Evolutionary conservation across 2,113 vertebrate species (phyloP), one percentile per base, ranked within the genome.

Genomic region (Felis chaus): DNA sequence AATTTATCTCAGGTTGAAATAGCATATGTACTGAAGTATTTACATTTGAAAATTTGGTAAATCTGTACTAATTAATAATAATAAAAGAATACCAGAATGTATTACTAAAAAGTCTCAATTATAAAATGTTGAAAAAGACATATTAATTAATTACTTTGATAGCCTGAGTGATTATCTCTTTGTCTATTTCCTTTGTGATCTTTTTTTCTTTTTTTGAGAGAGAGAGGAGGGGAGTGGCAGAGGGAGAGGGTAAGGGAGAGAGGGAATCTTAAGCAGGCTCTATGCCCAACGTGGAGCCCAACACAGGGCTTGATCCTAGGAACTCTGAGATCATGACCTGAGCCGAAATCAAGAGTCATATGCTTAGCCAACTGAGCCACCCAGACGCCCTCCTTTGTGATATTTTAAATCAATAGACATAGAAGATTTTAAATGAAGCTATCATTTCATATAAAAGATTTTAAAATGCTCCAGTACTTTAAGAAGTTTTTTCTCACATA

Each of bases 31-130:
- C 18, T 36, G 23, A 73, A 88, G 41, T 65, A 61, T 76, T 96
- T 96, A 84, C 27, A 80, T 39, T 95, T 91, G 15, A 19, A 95
- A 93, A 86, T 91, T 89, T 91, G 85, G 21, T 50, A 96, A 90
- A 68, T 97, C 61, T 50, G 18, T 57, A 31, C 21, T 81, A 79
- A 89, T 82, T 66, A 29, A 69, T 45, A 41, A 8, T 91, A 78
- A 79, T 41, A 16, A 88, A n/a, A 33, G 36, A 74, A 45, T 65
- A 66, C 23, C 33, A 91, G 25, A 41, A 76, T 68, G 0, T 57
- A 63, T 82, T 82, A 66, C 31, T 74, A 50, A 15, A 81, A 96
- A 61, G 1, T 85, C 33, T 94, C 12, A 78, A 18, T 78, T 90
- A 66, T 78, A 92, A 57, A 69, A 84, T 96, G 18, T 57, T 95